These are phyloP conservation scores for Aphelenchoides bicaudatus DNA, from an alignment of 2,888 invertebrate genomes.

Conservation along the genomic window DNA sequence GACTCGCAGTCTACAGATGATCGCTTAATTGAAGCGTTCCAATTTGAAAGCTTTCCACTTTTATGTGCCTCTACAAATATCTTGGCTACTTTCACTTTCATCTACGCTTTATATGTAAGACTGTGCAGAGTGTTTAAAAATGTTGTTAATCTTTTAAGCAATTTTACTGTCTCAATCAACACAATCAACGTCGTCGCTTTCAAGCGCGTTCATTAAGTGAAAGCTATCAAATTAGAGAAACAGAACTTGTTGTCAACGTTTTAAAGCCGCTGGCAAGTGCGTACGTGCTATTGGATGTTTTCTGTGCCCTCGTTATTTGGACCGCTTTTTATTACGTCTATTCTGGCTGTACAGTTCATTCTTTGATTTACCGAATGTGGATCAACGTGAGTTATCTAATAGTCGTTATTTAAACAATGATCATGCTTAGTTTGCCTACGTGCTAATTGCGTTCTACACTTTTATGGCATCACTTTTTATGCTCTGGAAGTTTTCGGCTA, in stretches of 20 bases:
- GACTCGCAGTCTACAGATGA: background rate
- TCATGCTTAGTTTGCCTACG: background rate
- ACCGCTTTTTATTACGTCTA: background rate
- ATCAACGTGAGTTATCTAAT: background rate
- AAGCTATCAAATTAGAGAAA: background rate
- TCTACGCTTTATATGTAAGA: background rate
- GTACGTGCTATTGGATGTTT: background rate
- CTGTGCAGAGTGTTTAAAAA: too few relatives aligned
- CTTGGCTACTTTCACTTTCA: background rate
- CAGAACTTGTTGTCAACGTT: background rate
- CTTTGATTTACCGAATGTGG: background rate
- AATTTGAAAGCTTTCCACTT: constrained; percentile 1
- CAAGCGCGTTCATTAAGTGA: background rate
- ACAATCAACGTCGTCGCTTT: background rate
- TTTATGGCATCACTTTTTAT: background rate
- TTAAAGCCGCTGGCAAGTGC: background rate
- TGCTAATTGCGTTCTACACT: background rate
- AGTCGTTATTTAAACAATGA: background rate
- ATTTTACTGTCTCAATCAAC: background rate
- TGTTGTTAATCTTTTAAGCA: too few relatives aligned
- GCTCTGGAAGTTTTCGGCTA: background rate
- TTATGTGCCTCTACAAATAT: background rate
- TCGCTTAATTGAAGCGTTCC: constrained; percentile 9
- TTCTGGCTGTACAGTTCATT: background rate
- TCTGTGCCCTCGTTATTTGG: background rate